Evolutionary conservation across 2,797 vertebrate genomes (phyloP).

Genomic region (Todus mexicanus): DNA sequence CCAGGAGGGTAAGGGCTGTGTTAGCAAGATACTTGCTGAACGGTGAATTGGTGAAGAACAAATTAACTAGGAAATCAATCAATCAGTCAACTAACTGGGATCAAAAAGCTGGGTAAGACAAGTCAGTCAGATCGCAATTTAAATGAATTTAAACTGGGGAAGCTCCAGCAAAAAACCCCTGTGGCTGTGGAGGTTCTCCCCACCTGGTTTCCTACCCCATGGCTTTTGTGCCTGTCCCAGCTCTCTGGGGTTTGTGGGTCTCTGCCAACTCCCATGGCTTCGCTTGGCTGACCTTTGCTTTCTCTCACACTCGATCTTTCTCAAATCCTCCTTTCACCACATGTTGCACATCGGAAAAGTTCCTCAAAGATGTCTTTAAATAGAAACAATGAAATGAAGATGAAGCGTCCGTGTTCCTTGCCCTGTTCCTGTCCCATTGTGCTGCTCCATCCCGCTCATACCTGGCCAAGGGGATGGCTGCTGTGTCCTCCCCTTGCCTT

Average conservation of each 20-base stretch:
- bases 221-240: background rate
- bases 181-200: background rate
- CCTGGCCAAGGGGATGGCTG: background rate
- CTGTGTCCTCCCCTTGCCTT: background rate
- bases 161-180: background rate
- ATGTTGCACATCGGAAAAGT: background rate
- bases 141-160: background rate
- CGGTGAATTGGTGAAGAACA: background rate
- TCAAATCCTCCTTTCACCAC: background rate
- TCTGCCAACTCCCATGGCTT: rapidly evolving
- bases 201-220: background rate
- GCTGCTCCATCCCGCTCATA: rapidly evolving
- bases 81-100: background rate
- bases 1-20: background rate
- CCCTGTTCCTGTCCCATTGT: background rate
- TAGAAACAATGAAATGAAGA: background rate
- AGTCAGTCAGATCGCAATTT: background rate
- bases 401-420: rapidly evolving
- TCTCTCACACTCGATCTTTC: background rate
- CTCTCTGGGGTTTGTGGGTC: background rate
- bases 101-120: background rate
- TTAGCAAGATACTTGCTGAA: background rate
- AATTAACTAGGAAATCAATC: background rate
- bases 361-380: background rate
- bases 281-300: background rate